These are phyloP conservation scores for Lepeophtheirus nordmannii DNA, from an alignment of 2,888 invertebrate species.

Conservation along the genomic window DNA sequence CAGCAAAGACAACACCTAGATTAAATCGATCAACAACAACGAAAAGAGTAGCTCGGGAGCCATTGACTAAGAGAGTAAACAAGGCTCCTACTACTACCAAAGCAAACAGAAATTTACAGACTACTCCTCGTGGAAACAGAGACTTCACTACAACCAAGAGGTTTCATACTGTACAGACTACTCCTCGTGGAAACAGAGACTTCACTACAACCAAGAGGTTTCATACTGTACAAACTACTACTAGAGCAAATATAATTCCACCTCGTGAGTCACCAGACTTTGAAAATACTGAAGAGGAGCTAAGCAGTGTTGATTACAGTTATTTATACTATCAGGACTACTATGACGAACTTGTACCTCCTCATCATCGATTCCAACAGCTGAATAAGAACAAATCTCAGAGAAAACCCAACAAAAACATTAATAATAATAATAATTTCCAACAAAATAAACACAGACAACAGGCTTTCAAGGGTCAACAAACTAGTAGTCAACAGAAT, in stretches of 20 bases:
- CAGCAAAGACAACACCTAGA: not conserved
- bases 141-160: too few species aligned
- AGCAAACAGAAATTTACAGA: too few species aligned
- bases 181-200: too few species aligned
- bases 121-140: too few species aligned
- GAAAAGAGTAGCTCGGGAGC: not conserved
- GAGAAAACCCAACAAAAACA: not conserved
- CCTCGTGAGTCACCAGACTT: not conserved
- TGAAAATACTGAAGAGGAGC: conserved; percentile 7
- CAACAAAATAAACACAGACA: too few species aligned
- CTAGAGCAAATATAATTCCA: not conserved
- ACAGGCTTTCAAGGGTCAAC: too few species aligned
- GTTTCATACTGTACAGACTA: too few species aligned
- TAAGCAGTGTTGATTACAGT: conserved; percentile 17
- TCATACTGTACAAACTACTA: too few species aligned
- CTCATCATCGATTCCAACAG: conserved; percentile 20
- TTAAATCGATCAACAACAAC: not conserved
- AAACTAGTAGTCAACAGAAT: too few species aligned
- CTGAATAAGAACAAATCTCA: not conserved
- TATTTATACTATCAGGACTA: conserved; percentile 23
- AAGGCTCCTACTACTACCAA: too few species aligned
- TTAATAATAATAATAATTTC: not conserved
- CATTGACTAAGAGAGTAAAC: not conserved
- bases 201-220: too few species aligned
- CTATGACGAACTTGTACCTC: conserved; percentile 23